Percentiles rank a stretch among this genome's conserved stretches.
Conservation (phyloP, 2,888 invertebrate genomes). For the Acheta domesticus region DNA sequence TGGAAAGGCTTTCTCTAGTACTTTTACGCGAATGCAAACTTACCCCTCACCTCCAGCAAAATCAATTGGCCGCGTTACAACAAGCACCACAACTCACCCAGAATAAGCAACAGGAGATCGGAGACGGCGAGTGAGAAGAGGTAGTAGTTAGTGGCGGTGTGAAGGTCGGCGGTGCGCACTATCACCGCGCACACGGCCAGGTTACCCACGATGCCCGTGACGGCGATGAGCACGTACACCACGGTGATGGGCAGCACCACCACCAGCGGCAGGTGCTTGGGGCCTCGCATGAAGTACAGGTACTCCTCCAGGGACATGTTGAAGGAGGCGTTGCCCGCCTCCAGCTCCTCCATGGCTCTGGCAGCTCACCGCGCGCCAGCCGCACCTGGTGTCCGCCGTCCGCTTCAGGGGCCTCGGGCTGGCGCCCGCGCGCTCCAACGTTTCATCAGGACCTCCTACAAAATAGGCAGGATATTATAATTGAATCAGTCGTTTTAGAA, state of each 20-base stretch:
- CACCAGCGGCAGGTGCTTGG: conserved; percentile 57
- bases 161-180: conserved; percentile 73
- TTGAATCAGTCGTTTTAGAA: too few relatives aligned
- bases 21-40: too few relatives aligned
- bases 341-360: background rate
- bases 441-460: too few relatives aligned
- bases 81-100: conserved; percentile 61
- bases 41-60: too few relatives aligned
- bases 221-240: conserved; percentile 71
- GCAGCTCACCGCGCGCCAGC: background rate
- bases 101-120: conserved; percentile 73
- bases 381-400: background rate
- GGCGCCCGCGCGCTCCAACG: too few relatives aligned
- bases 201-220: conserved; percentile 82
- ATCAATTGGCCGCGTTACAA: too few relatives aligned
- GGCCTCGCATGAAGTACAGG: conserved; percentile 58
- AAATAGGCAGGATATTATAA: too few relatives aligned
- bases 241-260: conserved; percentile 59
- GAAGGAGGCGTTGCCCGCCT: background rate
- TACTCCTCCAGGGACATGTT: conserved; percentile 55
- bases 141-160: conserved; percentile 89
- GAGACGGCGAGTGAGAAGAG: conserved; percentile 84
- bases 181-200: conserved; percentile 82
- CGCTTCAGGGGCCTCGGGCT: background rate
- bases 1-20: too few relatives aligned